Evolutionary conservation across 2,797 vertebrate genomes (phyloP).

Genomic region (Ceryle rudis): DNA sequence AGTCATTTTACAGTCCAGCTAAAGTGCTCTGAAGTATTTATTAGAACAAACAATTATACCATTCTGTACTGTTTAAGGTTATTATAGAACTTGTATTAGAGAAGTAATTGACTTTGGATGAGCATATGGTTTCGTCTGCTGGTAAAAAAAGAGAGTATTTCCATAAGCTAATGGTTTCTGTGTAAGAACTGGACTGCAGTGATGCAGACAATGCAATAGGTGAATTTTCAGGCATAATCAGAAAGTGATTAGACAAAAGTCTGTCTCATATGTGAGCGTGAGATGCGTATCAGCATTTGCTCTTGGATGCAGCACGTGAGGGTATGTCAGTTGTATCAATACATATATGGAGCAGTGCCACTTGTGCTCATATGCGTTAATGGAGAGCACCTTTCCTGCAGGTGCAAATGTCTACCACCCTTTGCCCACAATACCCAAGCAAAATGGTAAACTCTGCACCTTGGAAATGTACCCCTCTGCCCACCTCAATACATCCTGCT

Average conservation of each 20-base stretch:
- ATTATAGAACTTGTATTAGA: constrained; percentile 24
- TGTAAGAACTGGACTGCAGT: background rate
- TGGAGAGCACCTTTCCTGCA: background rate
- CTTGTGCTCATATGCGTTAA: background rate
- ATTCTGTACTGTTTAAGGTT: constrained; percentile 37
- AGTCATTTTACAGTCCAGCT: constrained; percentile 12
- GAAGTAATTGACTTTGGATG: constrained; percentile 49
- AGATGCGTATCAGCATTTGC: background rate
- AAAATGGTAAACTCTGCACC: background rate
- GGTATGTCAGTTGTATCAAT: background rate
- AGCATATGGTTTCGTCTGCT: background rate
- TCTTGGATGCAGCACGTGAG: background rate
- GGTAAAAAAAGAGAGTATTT: constrained; percentile 8
- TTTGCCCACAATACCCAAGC: background rate
- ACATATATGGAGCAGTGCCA: background rate
- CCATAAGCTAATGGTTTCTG: constrained; percentile 30
- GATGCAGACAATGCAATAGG: background rate
- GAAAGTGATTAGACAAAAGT: background rate
- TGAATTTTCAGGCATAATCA: background rate
- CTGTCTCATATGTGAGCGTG: background rate
- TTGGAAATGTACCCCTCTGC: background rate
- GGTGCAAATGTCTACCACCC: background rate
- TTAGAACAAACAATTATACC: constrained; percentile 57
- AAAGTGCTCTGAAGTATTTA: constrained; percentile 54
- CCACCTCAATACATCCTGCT: background rate